These are phyloP conservation scores for Aphidius gifuensis DNA, from an alignment of 1,140 invertebrate genomes.

Conservation along the genomic window DNA sequence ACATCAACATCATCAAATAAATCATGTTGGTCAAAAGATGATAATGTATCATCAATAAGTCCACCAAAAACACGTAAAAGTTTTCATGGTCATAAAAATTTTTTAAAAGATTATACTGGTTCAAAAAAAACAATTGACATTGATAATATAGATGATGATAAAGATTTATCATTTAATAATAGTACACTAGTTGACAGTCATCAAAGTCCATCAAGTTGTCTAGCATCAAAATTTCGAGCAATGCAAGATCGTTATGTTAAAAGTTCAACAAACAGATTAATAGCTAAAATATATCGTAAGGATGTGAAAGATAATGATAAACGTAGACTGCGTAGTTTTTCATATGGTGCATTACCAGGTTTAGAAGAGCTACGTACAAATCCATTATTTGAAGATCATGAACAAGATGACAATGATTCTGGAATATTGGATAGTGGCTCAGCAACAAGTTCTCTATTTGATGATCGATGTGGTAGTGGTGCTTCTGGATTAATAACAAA, in stretches of 20 bases:
- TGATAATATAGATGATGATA: conserved; percentile 9
- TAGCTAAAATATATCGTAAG: conserved; percentile 66
- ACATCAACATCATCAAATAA: conserved; percentile 29
- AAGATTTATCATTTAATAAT: conserved; percentile 14
- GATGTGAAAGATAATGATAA: conserved; percentile 56
- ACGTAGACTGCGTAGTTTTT: conserved; percentile 69
- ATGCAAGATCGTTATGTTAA: conserved; percentile 69
- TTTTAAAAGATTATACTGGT: conserved; percentile 11
- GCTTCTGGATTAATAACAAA: conserved; percentile 56
- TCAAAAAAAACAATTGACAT: conserved; percentile 1
- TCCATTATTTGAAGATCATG: conserved; percentile 62
- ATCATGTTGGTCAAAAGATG: conserved; percentile 9
- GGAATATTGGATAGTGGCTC: conserved; percentile 74
- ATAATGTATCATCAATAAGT: neutral
- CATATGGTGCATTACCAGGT: conserved; percentile 70
- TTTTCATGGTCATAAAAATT: conserved; percentile 32
- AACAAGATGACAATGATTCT: conserved; percentile 69
- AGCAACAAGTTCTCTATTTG: conserved; percentile 65
- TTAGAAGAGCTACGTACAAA: conserved; percentile 68
- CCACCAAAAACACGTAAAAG: conserved; percentile 24
- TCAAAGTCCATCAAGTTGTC: conserved; percentile 58
- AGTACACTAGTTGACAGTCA: conserved; percentile 43
- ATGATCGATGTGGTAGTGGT: conserved; percentile 61
- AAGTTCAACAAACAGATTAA: conserved; percentile 65
- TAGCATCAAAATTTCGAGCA: conserved; percentile 66